Conservation (phyloP, 2,888 invertebrate genomes). For the Yponomeuta cagnagella region DNA sequence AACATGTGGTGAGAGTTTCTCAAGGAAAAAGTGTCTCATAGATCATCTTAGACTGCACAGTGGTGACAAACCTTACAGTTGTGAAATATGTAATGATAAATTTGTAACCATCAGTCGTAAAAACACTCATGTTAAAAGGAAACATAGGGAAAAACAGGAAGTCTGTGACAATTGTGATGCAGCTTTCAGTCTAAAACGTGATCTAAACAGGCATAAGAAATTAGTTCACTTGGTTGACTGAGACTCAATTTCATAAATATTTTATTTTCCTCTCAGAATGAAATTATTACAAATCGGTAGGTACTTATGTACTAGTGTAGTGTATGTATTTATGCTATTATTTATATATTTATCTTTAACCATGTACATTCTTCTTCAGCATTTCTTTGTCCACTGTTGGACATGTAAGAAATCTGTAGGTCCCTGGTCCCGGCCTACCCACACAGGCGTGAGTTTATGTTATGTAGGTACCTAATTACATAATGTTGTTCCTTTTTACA, state of each 20-base stretch:
- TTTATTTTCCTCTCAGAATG: not conserved
- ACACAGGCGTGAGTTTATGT: too few relatives aligned
- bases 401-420: too few relatives aligned
- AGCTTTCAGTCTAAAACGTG: slow-evolving; percentile 46
- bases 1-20: slow-evolving; percentile 44
- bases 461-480: too few relatives aligned
- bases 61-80: slow-evolving; percentile 27
- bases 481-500: too few relatives aligned
- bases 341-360: not conserved
- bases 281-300: not conserved
- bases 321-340: not conserved
- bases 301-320: too few relatives aligned
- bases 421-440: too few relatives aligned
- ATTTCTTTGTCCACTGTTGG: too few relatives aligned
- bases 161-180: slow-evolving; percentile 45
- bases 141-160: slow-evolving; percentile 39
- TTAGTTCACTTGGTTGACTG: slow-evolving; percentile 28
- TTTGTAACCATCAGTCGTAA: slow-evolving; percentile 48
- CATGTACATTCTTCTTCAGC: not conserved
- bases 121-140: slow-evolving; percentile 46
- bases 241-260: not conserved
- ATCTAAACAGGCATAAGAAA: slow-evolving; percentile 46
- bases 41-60: slow-evolving; percentile 48
- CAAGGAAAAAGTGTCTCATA: slow-evolving; percentile 38
- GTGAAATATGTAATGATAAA: slow-evolving; percentile 28